phyloP scores from a whole-genome alignment of 2,113 vertebrate genomes.

The Perognathus longimembris region DNA sequence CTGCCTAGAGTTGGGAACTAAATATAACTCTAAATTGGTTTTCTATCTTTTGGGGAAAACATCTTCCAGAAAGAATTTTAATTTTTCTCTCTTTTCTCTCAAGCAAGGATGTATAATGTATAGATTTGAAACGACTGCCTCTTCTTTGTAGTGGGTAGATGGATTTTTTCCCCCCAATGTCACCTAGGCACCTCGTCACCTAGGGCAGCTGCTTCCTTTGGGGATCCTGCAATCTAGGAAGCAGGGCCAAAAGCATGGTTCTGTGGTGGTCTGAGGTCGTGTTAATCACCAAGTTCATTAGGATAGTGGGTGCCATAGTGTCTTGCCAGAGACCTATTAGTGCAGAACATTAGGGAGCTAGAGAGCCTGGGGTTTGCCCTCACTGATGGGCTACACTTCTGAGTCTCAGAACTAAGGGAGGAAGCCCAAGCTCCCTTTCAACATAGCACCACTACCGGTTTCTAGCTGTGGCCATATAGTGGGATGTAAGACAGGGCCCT shows the following conservation, averaged over 20 bases:
- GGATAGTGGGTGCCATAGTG: not conserved
- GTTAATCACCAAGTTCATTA: conserved; percentile 11
- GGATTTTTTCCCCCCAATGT: conserved; percentile 52
- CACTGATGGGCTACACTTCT: not conserved
- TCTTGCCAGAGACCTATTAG: not conserved
- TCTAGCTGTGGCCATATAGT: not conserved
- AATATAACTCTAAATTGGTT: not conserved
- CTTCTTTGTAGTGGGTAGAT: conserved; percentile 55
- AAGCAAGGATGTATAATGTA: conserved; percentile 44
- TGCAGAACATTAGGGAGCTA: not conserved
- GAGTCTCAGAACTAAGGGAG: not conserved
- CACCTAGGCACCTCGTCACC: too few species aligned
- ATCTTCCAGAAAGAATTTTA: conserved; percentile 61
- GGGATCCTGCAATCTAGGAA: conserved; percentile 8
- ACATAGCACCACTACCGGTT: not conserved
- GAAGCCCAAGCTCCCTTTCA: not conserved
- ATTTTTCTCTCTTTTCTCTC: conserved; percentile 56
- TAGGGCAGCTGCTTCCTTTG: conserved; percentile 31
- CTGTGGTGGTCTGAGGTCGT: not conserved
- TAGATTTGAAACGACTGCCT: conserved; percentile 66
- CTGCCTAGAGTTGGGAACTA: conserved; percentile 22
- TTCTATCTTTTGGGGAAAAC: conserved; percentile 45
- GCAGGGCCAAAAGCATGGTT: not conserved
- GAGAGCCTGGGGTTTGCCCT: not conserved
- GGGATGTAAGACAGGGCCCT: not conserved